Evolutionary conservation across 2,888 invertebrate genomes (phyloP).

Genomic region (Sinhomidia bicolor): DNA sequence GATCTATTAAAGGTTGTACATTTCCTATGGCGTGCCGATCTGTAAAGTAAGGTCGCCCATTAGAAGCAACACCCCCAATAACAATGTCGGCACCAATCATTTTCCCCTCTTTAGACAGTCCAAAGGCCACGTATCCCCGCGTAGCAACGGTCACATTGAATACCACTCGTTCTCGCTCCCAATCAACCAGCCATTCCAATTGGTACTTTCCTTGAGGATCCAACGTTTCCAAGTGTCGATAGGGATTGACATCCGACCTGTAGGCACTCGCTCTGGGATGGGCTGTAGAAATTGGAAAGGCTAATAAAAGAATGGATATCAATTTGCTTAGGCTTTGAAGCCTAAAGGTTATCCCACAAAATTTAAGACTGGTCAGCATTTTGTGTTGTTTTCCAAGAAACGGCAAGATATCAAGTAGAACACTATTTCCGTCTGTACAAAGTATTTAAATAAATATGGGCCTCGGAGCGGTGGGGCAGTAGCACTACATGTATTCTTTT

Average conservation of each 20-base stretch:
- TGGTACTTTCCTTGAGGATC: slow-evolving; percentile 11
- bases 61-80: slow-evolving; percentile 29
- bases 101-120: not conserved
- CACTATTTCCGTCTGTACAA: too few species aligned
- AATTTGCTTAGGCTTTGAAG: too few species aligned
- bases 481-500: too few species aligned
- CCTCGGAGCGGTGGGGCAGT: too few species aligned
- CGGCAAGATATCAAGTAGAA: too few species aligned
- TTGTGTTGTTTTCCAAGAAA: too few species aligned
- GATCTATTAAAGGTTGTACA: slow-evolving; percentile 8
- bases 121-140: slow-evolving; percentile 23
- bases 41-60: slow-evolving; percentile 24
- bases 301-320: not conserved
- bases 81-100: slow-evolving; percentile 48
- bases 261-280: not conserved
- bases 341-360: too few species aligned
- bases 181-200: slow-evolving; percentile 51
- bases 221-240: slow-evolving; percentile 13
- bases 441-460: too few species aligned
- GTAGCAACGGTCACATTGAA: slow-evolving; percentile 37
- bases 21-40: slow-evolving; percentile 30
- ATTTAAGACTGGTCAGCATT: too few species aligned
- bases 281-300: not conserved
- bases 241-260: slow-evolving; percentile 18
- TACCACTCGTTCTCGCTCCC: not conserved